Evolutionary conservation across 2,888 invertebrate genomes (phyloP).

Genomic region (Biston betularia): DNA sequence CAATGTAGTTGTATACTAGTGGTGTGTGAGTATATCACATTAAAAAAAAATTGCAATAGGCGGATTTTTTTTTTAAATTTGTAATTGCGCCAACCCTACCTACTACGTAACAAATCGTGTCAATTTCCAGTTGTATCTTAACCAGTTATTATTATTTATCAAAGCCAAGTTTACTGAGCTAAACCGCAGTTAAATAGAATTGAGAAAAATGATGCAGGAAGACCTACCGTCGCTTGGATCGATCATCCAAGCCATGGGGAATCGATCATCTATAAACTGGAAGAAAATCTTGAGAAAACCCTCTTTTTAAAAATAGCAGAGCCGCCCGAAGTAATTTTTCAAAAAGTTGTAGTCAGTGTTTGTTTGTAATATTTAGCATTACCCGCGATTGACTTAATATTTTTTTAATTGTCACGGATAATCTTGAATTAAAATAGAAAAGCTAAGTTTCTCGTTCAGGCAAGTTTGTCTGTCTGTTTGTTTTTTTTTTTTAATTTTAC

Average conservation of each 20-base stretch:
- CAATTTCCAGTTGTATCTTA: constrained; percentile 48
- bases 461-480: too few species aligned
- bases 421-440: too few species aligned
- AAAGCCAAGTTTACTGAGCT: constrained; percentile 60
- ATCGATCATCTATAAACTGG: constrained; percentile 26
- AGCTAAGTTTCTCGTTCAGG: too few species aligned
- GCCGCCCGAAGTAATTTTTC: constrained; percentile 1
- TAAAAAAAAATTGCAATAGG: too few species aligned
- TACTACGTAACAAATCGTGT: constrained; percentile 58
- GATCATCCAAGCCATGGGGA: constrained; percentile 38
- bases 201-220: constrained; percentile 63
- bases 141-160: constrained; percentile 74
- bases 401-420: too few species aligned
- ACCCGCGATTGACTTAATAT: too few species aligned
- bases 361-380: too few species aligned
- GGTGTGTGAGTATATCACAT: too few species aligned
- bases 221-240: constrained; percentile 47
- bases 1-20: too few species aligned
- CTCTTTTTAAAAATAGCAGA: constrained; percentile 14
- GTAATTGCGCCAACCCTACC: constrained; percentile 26
- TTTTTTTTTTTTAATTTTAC: too few species aligned
- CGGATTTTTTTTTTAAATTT: not conserved
- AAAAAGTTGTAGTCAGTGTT: not conserved
- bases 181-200: constrained; percentile 64
- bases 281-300: constrained; percentile 13